Evolutionary conservation across 2,113 vertebrate species (phyloP), one percentile per base, ranked within the genome.

Genomic region (Ariopsis seemanni): DNA sequence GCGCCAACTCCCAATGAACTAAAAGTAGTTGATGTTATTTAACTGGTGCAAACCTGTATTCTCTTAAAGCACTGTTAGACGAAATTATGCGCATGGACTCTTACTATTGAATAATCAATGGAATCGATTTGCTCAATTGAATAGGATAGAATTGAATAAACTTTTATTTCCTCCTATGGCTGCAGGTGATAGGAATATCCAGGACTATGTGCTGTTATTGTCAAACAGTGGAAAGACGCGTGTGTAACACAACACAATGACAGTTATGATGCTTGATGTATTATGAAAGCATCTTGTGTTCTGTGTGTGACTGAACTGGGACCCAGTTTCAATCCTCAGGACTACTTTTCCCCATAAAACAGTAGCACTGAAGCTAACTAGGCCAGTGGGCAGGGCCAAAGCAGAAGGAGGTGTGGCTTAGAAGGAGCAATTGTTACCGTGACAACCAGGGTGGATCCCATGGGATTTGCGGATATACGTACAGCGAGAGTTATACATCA

Each of bases 401-500:
- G 79, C 50, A 25, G 60, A 77, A 77, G 87, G 90, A 80, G 90
- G 91, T 84, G 58, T 82, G 80, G 77, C 75, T 52, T 18, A 79
- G 78, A 34, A 84, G 85, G 52, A 87, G 84, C 72, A n/a, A 60
- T 87, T 83, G 78, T 91, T 92, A 89, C 90, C 86, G 82, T 90
- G 92, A 90, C 86, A 65, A 87, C 62, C 1, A 58, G 58, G 52
- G 25, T 48, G 69, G 81, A 67, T 88, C 90, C 83, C 27, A 81
- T 88, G 88, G 90, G 89, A 90, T 89, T 87, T 74, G 72, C 86
- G 84, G 83, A 91, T 85, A 88, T 80, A 87, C 87, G 83, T 85
- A 78, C 78, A 87, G 80, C 79, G 60, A 80, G 83, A 79, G 78
- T 65, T 63, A 77, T 90, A 86, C 86, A 87, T 89, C 87, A 88